Evolutionary conservation across 2,797 vertebrate species (phyloP).

Genomic region (Peromyscus attwateri): DNA sequence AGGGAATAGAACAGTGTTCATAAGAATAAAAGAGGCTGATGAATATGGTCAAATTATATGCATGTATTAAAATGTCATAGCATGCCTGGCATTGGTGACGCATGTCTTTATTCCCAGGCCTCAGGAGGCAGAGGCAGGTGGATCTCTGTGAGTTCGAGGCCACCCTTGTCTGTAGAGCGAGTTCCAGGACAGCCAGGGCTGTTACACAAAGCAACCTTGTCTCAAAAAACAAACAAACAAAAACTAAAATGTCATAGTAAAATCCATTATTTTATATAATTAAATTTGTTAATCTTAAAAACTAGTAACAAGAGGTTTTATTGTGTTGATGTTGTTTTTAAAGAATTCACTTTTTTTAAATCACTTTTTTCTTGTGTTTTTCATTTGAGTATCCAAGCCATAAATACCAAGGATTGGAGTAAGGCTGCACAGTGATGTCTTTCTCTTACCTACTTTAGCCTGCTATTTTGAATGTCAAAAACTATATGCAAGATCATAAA

Average conservation of each 20-base stretch:
- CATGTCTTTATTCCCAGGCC: neutral
- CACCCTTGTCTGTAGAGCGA: neutral
- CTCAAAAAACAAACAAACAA: neutral
- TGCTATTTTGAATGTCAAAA: slow-evolving; percentile 36
- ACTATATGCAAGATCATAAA: neutral
- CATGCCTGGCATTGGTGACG: no score
- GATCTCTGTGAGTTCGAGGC: neutral
- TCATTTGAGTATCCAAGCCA: neutral
- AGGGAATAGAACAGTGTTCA: neutral
- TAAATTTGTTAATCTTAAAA: neutral
- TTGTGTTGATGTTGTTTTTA: neutral
- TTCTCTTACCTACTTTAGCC: neutral
- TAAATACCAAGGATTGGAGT: slow-evolving; percentile 17
- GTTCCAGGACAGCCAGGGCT: neutral
- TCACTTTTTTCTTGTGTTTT: slow-evolving; percentile 42
- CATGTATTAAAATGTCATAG: neutral
- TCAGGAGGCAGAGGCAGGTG: neutral
- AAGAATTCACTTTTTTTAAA: slow-evolving; percentile 33
- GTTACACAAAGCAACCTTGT: neutral
- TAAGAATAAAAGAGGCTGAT: neutral
- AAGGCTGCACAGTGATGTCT: neutral
- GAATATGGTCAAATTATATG: neutral
- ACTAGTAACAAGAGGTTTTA: neutral
- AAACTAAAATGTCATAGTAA: neutral
- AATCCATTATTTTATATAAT: neutral